Evolutionary conservation across 2,113 vertebrate species (phyloP).

Genomic region (Rhadina sibilatrix): DNA sequence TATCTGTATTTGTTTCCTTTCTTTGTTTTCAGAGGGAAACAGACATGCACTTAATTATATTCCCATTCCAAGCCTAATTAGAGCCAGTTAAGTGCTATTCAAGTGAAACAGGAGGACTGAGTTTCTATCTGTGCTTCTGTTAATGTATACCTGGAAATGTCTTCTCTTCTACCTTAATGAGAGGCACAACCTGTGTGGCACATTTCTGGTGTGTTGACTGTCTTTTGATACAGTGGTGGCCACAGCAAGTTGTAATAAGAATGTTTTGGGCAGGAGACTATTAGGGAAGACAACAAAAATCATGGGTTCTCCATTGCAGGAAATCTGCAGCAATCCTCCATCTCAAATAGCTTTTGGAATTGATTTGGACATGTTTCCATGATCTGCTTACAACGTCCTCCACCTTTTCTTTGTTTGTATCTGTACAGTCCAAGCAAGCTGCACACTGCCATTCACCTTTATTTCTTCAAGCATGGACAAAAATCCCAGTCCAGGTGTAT

Average conservation of each 20-base stretch:
- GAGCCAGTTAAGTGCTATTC: not conserved
- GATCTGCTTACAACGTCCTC: not conserved
- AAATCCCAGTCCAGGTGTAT: not conserved
- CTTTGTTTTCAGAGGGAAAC: not conserved
- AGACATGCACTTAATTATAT: not conserved
- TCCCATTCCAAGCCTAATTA: constrained; percentile 3
- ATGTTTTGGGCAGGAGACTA: not conserved
- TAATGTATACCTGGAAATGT: not conserved
- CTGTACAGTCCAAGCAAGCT: not conserved
- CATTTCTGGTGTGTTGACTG: not conserved
- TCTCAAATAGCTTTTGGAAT: not conserved
- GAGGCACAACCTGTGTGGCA: not conserved
- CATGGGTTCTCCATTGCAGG: not conserved
- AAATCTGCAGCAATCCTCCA: not conserved
- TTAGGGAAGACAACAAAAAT: not conserved
- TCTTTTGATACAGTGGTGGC: not conserved
- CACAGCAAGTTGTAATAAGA: not conserved
- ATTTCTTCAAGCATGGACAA: not conserved
- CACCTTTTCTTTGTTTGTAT: not conserved
- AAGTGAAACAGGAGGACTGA: not conserved
- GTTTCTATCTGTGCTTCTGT: not conserved
- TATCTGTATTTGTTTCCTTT: not conserved
- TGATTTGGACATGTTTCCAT: not conserved
- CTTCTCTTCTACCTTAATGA: not conserved
- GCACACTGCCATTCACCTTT: not conserved